Percentiles rank a stretch among this genome's conserved stretches.
phyloP scores from a whole-genome alignment of 2,797 vertebrate species.

The Pterois miles region DNA sequence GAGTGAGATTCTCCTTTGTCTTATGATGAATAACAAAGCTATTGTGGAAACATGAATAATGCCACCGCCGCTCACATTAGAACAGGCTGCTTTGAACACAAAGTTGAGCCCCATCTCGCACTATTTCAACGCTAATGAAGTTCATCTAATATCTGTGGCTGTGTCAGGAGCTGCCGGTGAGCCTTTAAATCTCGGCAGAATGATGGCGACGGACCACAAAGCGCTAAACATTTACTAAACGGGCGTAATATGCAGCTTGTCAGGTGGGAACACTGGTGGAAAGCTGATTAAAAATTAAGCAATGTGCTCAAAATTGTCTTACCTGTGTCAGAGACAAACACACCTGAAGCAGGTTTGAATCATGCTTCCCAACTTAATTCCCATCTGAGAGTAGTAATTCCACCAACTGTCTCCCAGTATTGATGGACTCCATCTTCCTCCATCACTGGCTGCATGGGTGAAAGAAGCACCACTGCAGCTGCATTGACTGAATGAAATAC shows the following conservation, averaged over 20 bases:
- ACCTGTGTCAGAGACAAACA: slow-evolving; percentile 6
- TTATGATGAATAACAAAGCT: slow-evolving; percentile 82
- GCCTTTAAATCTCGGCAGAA: slow-evolving; percentile 13
- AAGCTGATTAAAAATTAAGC: neutral
- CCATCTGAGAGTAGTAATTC: slow-evolving; percentile 66
- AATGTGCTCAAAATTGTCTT: neutral
- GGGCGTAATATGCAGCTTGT: slow-evolving; percentile 10
- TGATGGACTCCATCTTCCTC: slow-evolving; percentile 73
- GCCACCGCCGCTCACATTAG: slow-evolving; percentile 49
- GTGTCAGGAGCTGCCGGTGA: slow-evolving; percentile 14
- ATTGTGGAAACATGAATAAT: slow-evolving; percentile 80
- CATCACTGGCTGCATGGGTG: slow-evolving; percentile 49
- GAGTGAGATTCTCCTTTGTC: slow-evolving; percentile 80
- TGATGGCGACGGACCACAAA: slow-evolving; percentile 1
- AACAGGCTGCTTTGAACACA: slow-evolving; percentile 56
- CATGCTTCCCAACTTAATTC: slow-evolving; percentile 50
- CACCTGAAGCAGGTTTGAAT: slow-evolving; percentile 24
- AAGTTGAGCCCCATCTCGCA: slow-evolving; percentile 39
- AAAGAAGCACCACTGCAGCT: slow-evolving; percentile 52
- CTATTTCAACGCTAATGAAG: slow-evolving; percentile 52
- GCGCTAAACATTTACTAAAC: slow-evolving; percentile 9
- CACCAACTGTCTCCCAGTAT: slow-evolving; percentile 70
- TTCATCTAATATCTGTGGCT: slow-evolving; percentile 35
- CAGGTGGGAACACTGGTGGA: neutral
- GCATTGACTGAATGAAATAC: slow-evolving; percentile 74